Evolutionary conservation across 2,113 vertebrate species (phyloP).

Genomic region (Pygathrix nemaeus): DNA sequence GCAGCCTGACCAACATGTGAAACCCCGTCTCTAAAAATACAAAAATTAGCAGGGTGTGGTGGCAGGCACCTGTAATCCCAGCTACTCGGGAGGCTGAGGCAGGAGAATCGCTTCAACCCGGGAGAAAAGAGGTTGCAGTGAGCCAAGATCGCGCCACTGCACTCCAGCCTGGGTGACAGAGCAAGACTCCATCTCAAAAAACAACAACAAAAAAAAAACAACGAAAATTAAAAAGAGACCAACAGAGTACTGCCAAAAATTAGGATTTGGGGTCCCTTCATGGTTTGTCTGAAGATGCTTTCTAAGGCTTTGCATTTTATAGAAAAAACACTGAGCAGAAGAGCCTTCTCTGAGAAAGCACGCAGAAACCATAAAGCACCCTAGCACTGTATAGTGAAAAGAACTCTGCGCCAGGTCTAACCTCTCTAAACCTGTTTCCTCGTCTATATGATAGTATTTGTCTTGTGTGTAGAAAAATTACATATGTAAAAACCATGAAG

Average conservation of each 20-base stretch:
- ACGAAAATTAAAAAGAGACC: neutral
- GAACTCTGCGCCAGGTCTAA: neutral
- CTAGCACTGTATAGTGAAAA: neutral
- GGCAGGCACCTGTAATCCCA: no score
- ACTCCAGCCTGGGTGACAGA: no score
- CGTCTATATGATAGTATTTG: neutral
- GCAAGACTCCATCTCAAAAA: no score
- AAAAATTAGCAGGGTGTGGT: no score
- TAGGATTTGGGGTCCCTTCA: neutral
- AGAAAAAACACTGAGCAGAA: neutral
- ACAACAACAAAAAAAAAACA: no score
- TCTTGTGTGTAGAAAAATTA: neutral
- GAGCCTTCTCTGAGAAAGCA: neutral
- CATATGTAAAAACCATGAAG: neutral
- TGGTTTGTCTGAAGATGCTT: neutral
- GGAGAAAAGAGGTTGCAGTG: no score
- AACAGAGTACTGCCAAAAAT: neutral
- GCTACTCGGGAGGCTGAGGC: no score
- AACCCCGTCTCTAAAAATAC: no score
- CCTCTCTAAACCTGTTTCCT: neutral
- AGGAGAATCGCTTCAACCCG: no score
- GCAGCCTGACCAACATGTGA: no score
- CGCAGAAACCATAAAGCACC: neutral
- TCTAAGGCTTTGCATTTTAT: neutral
- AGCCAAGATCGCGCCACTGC: no score